Conservation (phyloP, 2,888 invertebrate species). For the Herminia tarsipennalis region DNA sequence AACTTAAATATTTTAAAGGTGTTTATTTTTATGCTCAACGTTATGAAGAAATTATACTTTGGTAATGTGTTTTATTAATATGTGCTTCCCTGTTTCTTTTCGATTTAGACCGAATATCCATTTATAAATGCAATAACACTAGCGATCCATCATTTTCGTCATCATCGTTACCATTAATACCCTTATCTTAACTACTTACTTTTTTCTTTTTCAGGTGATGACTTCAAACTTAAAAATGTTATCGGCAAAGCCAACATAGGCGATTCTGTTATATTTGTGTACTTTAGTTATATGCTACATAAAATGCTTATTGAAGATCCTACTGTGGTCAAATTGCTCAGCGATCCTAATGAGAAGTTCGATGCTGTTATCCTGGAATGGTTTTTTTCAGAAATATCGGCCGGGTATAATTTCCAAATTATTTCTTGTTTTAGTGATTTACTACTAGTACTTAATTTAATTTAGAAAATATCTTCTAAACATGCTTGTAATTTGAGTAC, state of each 20-base stretch:
- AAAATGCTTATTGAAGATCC: constrained; percentile 47
- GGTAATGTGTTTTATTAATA: no score
- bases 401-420: constrained; percentile 37
- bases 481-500: no score
- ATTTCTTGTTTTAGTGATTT: constrained; percentile 3
- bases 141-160: no score
- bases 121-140: no score
- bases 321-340: constrained; percentile 47
- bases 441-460: not conserved
- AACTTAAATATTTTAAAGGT: no score
- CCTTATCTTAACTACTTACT: no score
- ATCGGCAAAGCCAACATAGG: constrained; percentile 51
- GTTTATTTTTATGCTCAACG: no score
- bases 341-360: constrained; percentile 58
- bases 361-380: constrained; percentile 65
- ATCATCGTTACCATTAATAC: no score
- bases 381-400: constrained; percentile 56
- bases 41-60: no score
- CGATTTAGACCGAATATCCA: no score
- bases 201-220: constrained; percentile 49
- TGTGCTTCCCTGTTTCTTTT: no score
- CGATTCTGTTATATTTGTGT: constrained; percentile 47
- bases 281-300: constrained; percentile 47
- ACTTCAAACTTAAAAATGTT: constrained; percentile 56
- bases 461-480: no score